These are phyloP conservation scores for Leistus spinibarbis DNA, from an alignment of 2,888 invertebrate species.

Conservation along the genomic window DNA sequence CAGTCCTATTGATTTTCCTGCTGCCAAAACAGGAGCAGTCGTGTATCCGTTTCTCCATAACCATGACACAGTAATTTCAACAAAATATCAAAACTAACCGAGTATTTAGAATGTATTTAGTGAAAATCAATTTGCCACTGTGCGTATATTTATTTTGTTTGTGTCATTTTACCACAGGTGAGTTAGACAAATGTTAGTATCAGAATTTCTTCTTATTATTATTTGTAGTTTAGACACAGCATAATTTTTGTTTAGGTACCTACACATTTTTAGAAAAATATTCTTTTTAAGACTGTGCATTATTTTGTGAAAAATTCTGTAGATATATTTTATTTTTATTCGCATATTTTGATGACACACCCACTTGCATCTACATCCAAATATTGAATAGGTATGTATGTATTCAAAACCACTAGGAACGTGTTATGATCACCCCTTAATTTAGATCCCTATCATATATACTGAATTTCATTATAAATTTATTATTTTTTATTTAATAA, in stretches of 20 bases:
- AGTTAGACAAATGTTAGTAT: conserved; percentile 28
- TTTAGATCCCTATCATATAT: not conserved
- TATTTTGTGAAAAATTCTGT: not conserved
- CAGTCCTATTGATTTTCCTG: conserved; percentile 46
- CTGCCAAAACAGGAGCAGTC: conserved; percentile 18
- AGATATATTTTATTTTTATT: not conserved
- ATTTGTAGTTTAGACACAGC: not conserved
- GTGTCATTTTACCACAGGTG: conserved; percentile 46
- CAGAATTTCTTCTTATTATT: not conserved
- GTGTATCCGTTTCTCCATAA: not conserved
- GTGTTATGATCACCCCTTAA: not conserved
- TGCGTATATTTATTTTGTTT: conserved; percentile 37
- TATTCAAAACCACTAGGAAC: not conserved
- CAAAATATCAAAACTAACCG: not conserved
- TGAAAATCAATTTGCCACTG: conserved; percentile 36
- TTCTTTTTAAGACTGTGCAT: not conserved
- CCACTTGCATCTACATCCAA: not conserved
- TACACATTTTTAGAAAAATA: too few species aligned
- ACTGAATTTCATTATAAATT: too few species aligned
- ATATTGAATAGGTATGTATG: not conserved
- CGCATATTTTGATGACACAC: not conserved
- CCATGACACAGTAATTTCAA: conserved; percentile 10
- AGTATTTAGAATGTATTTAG: conserved; percentile 24
- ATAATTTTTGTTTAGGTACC: too few species aligned
- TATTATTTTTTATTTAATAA: too few species aligned